These are phyloP conservation scores for Cichladusa arquata DNA, from an alignment of 2,113 vertebrate species.

Conservation along the genomic window DNA sequence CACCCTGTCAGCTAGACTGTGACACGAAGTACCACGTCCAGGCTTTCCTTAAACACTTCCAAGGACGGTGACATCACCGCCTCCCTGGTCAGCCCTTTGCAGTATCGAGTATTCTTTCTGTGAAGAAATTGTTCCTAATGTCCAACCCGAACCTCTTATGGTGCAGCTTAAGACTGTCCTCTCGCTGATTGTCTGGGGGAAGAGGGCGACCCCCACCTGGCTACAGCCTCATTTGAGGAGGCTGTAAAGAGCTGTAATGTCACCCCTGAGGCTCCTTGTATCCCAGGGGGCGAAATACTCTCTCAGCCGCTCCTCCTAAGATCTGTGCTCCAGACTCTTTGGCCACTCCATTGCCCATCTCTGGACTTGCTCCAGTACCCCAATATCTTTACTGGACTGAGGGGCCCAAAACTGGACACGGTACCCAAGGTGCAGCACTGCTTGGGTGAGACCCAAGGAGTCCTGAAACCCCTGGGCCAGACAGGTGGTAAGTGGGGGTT, in stretches of 20 bases:
- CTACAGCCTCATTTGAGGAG: not conserved
- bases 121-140: not conserved
- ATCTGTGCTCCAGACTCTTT: not conserved
- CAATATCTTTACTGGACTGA: not conserved
- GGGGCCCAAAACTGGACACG: not conserved
- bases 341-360: not conserved
- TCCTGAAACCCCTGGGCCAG: fast-evolving
- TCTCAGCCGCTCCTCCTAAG: not conserved
- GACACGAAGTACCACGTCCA: not conserved
- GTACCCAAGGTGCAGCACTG: fast-evolving
- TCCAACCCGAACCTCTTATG: not conserved
- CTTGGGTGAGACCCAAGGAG: not conserved
- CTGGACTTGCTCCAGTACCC: not conserved
- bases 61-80: not conserved
- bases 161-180: not conserved
- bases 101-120: not conserved
- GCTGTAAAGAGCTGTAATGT: not conserved
- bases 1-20: not conserved
- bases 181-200: not conserved
- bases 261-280: not conserved
- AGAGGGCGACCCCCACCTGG: no score
- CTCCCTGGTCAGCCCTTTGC: not conserved
- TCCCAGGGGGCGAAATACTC: not conserved
- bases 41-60: not conserved
- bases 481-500: fast-evolving